phyloP scores from a whole-genome alignment of 92 coral and sea anemone genomes.

The Actinostola sp. region DNA sequence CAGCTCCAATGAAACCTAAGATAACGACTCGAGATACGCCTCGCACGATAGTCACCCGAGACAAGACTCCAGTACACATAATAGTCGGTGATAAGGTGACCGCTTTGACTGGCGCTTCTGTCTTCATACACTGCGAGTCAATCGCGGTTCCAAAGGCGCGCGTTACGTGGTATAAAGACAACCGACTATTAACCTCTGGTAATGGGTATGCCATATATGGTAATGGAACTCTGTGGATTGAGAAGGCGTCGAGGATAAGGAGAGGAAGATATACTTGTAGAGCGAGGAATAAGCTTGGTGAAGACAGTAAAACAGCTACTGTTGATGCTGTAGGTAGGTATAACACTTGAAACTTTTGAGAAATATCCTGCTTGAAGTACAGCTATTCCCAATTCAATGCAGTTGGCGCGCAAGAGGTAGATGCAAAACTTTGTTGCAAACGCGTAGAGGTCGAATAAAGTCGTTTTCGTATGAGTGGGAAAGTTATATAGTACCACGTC shows the following conservation, averaged over 20 bases:
- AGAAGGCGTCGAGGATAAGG: neutral
- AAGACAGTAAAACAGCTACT: conserved; percentile 11
- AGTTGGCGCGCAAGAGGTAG: no score
- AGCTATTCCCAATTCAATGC: no score
- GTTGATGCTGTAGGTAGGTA: conserved; percentile 29
- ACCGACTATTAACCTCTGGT: conserved; percentile 18
- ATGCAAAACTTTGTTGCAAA: no score
- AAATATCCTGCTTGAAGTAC: no score
- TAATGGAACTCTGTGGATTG: conserved; percentile 41
- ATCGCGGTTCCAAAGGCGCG: conserved; percentile 45
- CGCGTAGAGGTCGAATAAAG: no score
- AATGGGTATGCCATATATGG: conserved; percentile 28
- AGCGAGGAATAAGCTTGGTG: conserved; percentile 26
- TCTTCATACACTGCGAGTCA: conserved; percentile 47
- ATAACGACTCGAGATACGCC: conserved; percentile 18
- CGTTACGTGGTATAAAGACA: conserved; percentile 54
- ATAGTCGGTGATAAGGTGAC: conserved; percentile 60
- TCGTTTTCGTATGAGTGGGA: no score
- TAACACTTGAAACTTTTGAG: no score
- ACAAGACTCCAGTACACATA: conserved; percentile 32
- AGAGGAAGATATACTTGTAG: conserved; percentile 26
- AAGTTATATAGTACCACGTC: no score
- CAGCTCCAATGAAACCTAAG: conserved; percentile 26
- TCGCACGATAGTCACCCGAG: conserved; percentile 9
- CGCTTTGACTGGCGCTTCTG: conserved; percentile 40